phyloP scores from a whole-genome alignment of 2,888 invertebrate species.

The Molorchus minor region DNA sequence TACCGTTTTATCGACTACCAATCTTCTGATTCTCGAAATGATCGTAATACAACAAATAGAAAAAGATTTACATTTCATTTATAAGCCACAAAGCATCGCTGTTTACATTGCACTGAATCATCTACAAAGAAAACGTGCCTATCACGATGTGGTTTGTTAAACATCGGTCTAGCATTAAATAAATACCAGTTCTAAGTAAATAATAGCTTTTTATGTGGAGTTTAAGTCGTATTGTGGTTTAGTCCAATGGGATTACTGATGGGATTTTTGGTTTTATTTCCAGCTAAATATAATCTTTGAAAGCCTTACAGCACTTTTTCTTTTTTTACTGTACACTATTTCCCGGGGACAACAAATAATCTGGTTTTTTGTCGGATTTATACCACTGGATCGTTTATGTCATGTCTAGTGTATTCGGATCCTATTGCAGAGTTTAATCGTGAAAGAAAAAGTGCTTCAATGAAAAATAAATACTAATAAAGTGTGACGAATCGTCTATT shows the following conservation, averaged over 20 bases:
- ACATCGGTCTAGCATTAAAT: conserved; percentile 39
- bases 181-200: conserved; percentile 42
- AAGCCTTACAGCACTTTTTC: conserved; percentile 3
- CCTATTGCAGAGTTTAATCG: conserved; percentile 2
- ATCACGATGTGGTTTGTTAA: conserved; percentile 43
- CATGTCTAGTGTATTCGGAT: not conserved
- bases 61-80: conserved; percentile 22
- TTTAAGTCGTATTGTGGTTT: conserved; percentile 40
- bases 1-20: conserved; percentile 6
- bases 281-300: conserved; percentile 4
- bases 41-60: conserved; percentile 25
- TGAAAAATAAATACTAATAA: conserved; percentile 6
- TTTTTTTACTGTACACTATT: conserved; percentile 1
- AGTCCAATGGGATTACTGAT: conserved; percentile 36
- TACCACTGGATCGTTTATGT: conserved; percentile 8
- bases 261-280: conserved; percentile 32
- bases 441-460: conserved; percentile 2
- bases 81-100: conserved; percentile 30
- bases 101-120: conserved; percentile 34
- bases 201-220: conserved; percentile 39
- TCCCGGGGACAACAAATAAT: not conserved
- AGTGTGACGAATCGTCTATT: conserved; percentile 15
- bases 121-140: conserved; percentile 41
- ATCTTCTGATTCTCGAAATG: conserved; percentile 29
- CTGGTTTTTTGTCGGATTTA: conserved; percentile 2